phyloP scores from a whole-genome alignment of 2,113 vertebrate genomes.

The pig (Sus scrofa) region T2T-Sscrofa CM000812.6:118093001-118093500 shows the following conservation, averaged over 20 bases:
- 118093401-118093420: not conserved
- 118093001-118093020: not conserved
- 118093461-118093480: not conserved
- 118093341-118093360: not conserved
- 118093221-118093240: conserved; percentile 23
- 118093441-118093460: not conserved
- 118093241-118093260: not conserved
- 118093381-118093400: conserved; percentile 41
- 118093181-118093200: not conserved
- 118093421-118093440: not conserved
- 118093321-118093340: not conserved
- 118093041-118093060: not conserved
- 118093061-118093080: conserved; percentile 41
- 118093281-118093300: conserved; percentile 2
- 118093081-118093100: conserved; percentile 14
- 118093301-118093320: not conserved
- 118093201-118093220: not conserved
- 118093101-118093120: conserved; percentile 51
- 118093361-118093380: not conserved
- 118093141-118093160: not conserved
- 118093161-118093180: not conserved
- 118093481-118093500: not conserved
- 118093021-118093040: not conserved
- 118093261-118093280: conserved; percentile 6
- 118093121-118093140: not conserved